A percentile compares a stretch with the other conserved stretches of the same genome.
Conservation (phyloP, 37 sponge, comb jelly and placozoan genomes). For the Petrosia ficiformis region DNA sequence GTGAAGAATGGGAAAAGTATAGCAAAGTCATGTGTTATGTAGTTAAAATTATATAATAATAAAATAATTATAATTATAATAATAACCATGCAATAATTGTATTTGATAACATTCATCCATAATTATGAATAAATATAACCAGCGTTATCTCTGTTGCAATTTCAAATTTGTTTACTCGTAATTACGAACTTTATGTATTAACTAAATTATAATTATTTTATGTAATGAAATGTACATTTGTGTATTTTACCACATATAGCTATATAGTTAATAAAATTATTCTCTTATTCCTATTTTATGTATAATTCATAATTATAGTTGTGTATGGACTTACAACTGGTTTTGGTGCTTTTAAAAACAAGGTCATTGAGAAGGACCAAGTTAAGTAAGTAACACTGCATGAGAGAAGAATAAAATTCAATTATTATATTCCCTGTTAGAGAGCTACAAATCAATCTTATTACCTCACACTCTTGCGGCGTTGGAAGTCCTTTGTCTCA, state of each 20-base stretch:
- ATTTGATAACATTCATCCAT: too few relatives aligned
- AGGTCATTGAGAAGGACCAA: conserved; percentile 34
- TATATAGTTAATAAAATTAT: too few relatives aligned
- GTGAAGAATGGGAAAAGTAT: conserved; percentile 35
- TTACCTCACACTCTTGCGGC: conserved; percentile 66
- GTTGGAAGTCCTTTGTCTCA: conserved; percentile 67
- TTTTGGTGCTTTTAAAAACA: conserved; percentile 63
- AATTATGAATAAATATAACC: too few relatives aligned
- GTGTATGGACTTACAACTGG: conserved; percentile 78
- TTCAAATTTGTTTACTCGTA: too few relatives aligned
- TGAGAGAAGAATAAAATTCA: conserved; percentile 39
- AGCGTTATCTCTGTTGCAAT: too few relatives aligned
- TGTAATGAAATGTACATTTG: too few relatives aligned
- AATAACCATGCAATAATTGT: too few relatives aligned
- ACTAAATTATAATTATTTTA: too few relatives aligned
- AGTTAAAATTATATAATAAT: neutral
- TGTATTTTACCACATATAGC: too few relatives aligned
- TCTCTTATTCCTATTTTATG: too few relatives aligned
- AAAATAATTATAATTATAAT: too few relatives aligned
- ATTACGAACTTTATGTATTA: too few relatives aligned
- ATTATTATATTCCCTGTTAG: conserved; percentile 11
- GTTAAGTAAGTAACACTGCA: conserved; percentile 33
- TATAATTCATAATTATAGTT: conserved; percentile 65
- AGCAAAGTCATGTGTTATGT: neutral
- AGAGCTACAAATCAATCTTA: conserved; percentile 77